A percentile compares a stretch with the other conserved stretches of the same genome.
phyloP scores from a whole-genome alignment of 2,888 invertebrate species.

The Pseudolycoriella hygida region DNA sequence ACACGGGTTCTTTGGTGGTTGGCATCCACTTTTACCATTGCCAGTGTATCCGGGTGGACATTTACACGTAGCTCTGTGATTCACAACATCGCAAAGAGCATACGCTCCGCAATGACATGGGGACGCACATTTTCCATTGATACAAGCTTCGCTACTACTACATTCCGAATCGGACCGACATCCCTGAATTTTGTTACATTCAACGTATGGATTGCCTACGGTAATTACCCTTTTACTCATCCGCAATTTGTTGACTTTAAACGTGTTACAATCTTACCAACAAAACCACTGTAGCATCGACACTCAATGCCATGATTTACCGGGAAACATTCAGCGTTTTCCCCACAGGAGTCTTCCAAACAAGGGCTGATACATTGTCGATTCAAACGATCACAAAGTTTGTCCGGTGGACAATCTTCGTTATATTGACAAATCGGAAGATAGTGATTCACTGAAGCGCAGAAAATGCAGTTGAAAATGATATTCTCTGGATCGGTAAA shows the following conservation, averaged over 20 bases:
- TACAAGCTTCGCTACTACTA: conserved; percentile 53
- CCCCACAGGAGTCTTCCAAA: conserved; percentile 60
- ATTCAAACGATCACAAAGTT: conserved; percentile 68
- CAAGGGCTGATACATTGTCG: conserved; percentile 72
- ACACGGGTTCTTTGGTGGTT: conserved; percentile 59
- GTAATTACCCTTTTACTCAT: too few species aligned
- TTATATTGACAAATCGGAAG: conserved; percentile 68
- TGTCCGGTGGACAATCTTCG: conserved; percentile 76
- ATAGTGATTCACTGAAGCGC: conserved; percentile 26
- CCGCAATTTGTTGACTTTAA: too few species aligned
- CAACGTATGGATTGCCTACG: conserved; percentile 48
- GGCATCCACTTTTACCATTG: conserved; percentile 53
- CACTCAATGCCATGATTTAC: conserved; percentile 61
- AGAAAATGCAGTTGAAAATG: background rate
- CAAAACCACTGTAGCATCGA: conserved; percentile 50
- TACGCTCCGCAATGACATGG: conserved; percentile 64
- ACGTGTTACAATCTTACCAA: conserved; percentile 36
- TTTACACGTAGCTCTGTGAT: conserved; percentile 64
- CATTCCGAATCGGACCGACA: conserved; percentile 58
- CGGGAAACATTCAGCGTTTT: conserved; percentile 62
- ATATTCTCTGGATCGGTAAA: background rate
- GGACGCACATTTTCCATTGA: conserved; percentile 56
- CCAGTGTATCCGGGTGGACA: conserved; percentile 69
- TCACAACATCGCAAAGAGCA: conserved; percentile 63
- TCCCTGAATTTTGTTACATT: conserved; percentile 48